Evolutionary conservation across 2,888 invertebrate genomes (phyloP).

Genomic region (Siphonodentalium dalli): DNA sequence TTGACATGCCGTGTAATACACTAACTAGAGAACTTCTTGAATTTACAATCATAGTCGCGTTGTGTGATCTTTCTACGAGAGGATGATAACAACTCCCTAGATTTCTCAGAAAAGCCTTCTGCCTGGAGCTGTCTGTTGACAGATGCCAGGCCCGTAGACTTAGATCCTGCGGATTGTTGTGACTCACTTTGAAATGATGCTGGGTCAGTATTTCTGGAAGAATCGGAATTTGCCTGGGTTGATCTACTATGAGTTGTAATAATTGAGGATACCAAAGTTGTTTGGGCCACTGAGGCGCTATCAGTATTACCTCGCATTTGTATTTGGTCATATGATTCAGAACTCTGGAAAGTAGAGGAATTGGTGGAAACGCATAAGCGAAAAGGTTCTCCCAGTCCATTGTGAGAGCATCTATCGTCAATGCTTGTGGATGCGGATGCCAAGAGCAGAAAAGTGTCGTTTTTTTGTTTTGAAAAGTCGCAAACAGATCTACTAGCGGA

Average conservation of each 20-base stretch:
- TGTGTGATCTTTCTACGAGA: slow-evolving; percentile 6
- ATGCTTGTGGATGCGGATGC: background rate
- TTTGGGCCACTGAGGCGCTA: slow-evolving; percentile 16
- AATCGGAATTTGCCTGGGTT: slow-evolving; percentile 1
- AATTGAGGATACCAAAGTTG: slow-evolving; percentile 15
- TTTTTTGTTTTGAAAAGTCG: background rate
- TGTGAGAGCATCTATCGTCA: slow-evolving; percentile 1
- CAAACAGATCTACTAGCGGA: slow-evolving; percentile 7
- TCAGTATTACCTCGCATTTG: slow-evolving; percentile 12
- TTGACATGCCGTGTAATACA: slow-evolving; percentile 12
- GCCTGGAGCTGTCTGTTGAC: slow-evolving; percentile 3
- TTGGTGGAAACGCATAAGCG: slow-evolving; percentile 6
- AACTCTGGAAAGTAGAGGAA: slow-evolving; percentile 4
- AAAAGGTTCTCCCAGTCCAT: slow-evolving; percentile 4
- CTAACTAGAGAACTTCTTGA: slow-evolving; percentile 6
- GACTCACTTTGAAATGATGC: no score
- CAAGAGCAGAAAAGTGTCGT: background rate
- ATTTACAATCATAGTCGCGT: slow-evolving; percentile 11
- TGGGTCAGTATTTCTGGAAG: no score
- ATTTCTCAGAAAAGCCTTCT: slow-evolving; percentile 8
- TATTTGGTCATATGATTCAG: slow-evolving; percentile 3
- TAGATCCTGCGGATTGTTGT: slow-evolving; percentile 1
- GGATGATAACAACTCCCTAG: slow-evolving; percentile 3
- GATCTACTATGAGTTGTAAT: slow-evolving; percentile 2
- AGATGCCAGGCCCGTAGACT: slow-evolving; percentile 3